Percentiles rank a stretch among this genome's conserved stretches.
These are phyloP conservation scores for Procambarus virginalis DNA, from an alignment of 1,140 invertebrate genomes.

Conservation along the genomic window DNA sequence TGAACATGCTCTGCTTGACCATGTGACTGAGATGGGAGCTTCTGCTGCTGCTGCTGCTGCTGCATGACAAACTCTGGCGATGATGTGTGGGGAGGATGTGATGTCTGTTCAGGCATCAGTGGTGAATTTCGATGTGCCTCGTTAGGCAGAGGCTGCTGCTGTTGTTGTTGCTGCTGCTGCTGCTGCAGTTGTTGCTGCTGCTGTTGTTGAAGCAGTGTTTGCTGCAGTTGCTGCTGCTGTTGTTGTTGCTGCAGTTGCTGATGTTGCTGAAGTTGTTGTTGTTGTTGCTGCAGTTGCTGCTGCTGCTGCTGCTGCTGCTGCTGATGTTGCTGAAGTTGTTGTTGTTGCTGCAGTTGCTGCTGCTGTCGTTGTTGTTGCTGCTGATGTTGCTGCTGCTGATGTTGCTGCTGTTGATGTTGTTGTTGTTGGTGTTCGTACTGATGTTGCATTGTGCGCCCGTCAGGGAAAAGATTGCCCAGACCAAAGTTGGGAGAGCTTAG, in stretches of 20 bases:
- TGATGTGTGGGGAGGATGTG: neutral
- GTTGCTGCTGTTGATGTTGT: neutral
- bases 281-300: no score
- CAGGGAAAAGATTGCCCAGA: conserved; percentile 33
- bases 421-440: neutral
- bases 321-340: neutral
- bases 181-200: no score
- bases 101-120: neutral
- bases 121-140: neutral
- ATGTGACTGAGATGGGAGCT: neutral
- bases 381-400: neutral
- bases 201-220: no score
- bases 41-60: neutral
- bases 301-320: neutral
- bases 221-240: no score
- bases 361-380: conserved; percentile 7
- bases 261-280: no score
- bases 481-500: conserved; percentile 35
- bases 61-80: neutral
- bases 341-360: neutral
- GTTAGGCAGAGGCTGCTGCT: neutral
- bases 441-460: conserved; percentile 13
- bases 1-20: neutral
- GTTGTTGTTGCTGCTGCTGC: no score
- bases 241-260: no score